Base-by-base conservation (phyloP, 2,113 vertebrate genomes). In the Parus major region DNA sequence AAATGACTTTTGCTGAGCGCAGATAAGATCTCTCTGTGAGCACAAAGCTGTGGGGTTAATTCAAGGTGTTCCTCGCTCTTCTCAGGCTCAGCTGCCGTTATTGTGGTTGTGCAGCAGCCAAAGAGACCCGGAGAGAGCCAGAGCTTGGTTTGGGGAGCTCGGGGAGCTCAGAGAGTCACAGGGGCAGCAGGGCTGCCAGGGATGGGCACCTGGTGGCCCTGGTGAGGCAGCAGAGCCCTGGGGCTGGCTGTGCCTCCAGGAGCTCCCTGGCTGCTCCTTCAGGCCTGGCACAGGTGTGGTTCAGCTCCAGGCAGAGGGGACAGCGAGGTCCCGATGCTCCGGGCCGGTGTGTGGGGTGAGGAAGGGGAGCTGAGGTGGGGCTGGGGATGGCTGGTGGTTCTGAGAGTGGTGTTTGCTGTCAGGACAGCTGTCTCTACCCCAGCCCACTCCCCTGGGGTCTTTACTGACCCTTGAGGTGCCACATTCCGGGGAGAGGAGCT, bases 51-150 rank as follows among this genome's bases (percentile, higher is more conserved):
- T n/a, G 49, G 79, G 41, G 52, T 85, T 72, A 18, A 91, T 53
- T 82, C 77, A 50, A 11, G 53, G 82, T 0, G 44, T 12, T 79
- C 69, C 93, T 91, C 60, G 7, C 88, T 12, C 88, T 92, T 88
- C 97, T 96, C 94, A 77, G 96, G 92, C 97, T 94, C 98, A 64
- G 87, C 98, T 94, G 97, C 97, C 96, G 98, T 98, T 98, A 98
- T 97, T 98, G 98, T 98, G 98, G 98, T 98, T 97, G 31, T 96
- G 98, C 95, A 96, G 87, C 85, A 97, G 97, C 97, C 98, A 42
- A 42, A 42, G 42, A 42, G 42, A 15, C 41, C 6, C 41, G 97
- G 96, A 97, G 97, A 71, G 71, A 61, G 59, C 39, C 81, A 47
- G 88, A 23, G 86, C 27, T 33, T 46, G 28, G 39, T 8, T 82